Evolutionary conservation across 2,888 invertebrate genomes (phyloP).

Genomic region (Cantharis rufa): DNA sequence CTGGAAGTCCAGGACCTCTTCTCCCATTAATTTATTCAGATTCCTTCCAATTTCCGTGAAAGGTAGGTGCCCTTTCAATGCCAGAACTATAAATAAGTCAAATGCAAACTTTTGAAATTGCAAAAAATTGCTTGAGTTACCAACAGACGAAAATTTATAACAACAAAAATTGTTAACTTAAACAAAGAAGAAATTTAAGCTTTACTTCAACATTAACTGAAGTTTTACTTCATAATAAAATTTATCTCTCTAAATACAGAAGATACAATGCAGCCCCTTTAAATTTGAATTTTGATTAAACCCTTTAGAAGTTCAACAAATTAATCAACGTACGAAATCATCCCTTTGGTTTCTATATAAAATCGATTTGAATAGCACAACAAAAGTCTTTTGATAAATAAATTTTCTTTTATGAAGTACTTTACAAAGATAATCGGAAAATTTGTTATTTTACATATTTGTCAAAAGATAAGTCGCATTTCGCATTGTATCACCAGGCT

Average conservation of each 20-base stretch:
- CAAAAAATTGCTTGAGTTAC: too few relatives aligned
- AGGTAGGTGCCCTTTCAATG: not conserved
- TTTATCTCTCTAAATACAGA: not conserved
- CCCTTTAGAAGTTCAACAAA: not conserved
- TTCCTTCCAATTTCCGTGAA: not conserved
- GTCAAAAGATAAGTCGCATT: not conserved
- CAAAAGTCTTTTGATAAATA: not conserved
- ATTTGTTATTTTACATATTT: not conserved
- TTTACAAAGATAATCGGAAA: not conserved
- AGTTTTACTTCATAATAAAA: not conserved
- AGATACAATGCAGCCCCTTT: not conserved
- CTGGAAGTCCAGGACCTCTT: not conserved
- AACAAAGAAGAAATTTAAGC: not conserved
- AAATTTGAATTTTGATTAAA: not conserved
- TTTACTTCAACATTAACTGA: too few relatives aligned
- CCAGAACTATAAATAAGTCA: not conserved
- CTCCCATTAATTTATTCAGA: not conserved
- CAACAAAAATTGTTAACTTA: not conserved
- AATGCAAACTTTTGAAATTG: not conserved
- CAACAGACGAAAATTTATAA: not conserved
- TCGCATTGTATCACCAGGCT: not conserved
- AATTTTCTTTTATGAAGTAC: not conserved
- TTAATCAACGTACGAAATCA: not conserved
- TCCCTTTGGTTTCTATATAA: not conserved
- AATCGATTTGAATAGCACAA: not conserved